Conservation (phyloP, 2,888 invertebrate species). For the Drosophila prolongata region DNA sequence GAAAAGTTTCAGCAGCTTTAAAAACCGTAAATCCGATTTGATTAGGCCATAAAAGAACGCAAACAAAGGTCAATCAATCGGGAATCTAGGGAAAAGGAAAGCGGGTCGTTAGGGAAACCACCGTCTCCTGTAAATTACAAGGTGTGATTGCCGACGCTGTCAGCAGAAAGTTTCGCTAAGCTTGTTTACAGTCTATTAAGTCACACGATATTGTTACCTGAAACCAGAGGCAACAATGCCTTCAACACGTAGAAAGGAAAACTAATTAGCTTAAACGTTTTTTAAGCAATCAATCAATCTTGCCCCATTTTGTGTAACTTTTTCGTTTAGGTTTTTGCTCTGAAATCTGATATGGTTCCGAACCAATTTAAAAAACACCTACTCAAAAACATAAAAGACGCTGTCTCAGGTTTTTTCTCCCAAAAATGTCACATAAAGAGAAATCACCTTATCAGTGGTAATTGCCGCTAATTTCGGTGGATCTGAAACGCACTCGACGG, state of each 20-base stretch:
- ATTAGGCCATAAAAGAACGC: slow-evolving; percentile 28
- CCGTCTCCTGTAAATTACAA: slow-evolving; percentile 8
- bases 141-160: slow-evolving; percentile 36
- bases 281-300: slow-evolving; percentile 32
- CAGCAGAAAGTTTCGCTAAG: slow-evolving; percentile 16
- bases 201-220: slow-evolving; percentile 36
- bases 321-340: not conserved
- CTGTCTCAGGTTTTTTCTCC: not conserved
- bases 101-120: not conserved
- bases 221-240: slow-evolving; percentile 15
- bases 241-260: slow-evolving; percentile 9
- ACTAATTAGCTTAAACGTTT: slow-evolving; percentile 46
- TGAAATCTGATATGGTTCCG: slow-evolving; percentile 18
- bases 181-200: slow-evolving; percentile 44
- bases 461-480: slow-evolving; percentile 58
- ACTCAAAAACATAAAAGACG: slow-evolving; percentile 27
- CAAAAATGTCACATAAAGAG: slow-evolving; percentile 51
- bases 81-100: not conserved
- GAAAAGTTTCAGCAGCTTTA: slow-evolving; percentile 18
- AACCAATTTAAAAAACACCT: slow-evolving; percentile 7
- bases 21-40: slow-evolving; percentile 30
- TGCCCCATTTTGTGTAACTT: slow-evolving; percentile 26
- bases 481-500: slow-evolving; percentile 47
- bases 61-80: slow-evolving; percentile 28
- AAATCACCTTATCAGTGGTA: slow-evolving; percentile 62